Evolutionary conservation across 2,888 invertebrate species (phyloP).

Genomic region (Synanthedon formicaeformis): DNA sequence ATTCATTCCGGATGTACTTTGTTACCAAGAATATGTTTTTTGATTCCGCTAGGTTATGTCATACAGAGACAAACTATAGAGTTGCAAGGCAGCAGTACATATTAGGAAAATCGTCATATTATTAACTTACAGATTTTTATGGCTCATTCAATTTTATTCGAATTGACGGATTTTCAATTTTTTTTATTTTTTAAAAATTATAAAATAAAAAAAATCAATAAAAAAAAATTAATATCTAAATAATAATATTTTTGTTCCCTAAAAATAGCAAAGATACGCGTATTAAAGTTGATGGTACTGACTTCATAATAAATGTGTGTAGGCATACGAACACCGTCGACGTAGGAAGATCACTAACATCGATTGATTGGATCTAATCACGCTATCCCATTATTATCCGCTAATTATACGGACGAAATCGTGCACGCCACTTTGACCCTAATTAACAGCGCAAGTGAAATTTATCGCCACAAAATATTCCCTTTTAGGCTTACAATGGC

Average conservation of each 20-base stretch:
- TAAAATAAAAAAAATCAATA: too few species aligned
- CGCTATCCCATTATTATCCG: slow-evolving; percentile 8
- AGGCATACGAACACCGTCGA: slow-evolving; percentile 1
- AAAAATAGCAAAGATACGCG: not conserved
- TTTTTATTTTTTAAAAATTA: too few species aligned
- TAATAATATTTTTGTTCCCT: not conserved
- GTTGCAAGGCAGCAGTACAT: too few species aligned
- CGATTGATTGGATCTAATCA: slow-evolving; percentile 10
- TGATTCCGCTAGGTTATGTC: too few species aligned
- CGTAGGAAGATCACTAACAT: slow-evolving; percentile 10
- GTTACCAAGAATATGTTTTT: too few species aligned
- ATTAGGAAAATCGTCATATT: too few species aligned
- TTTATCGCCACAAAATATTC: not conserved
- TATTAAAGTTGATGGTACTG: not conserved
- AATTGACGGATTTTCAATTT: too few species aligned
- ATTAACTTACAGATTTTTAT: too few species aligned
- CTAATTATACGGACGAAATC: slow-evolving; percentile 1
- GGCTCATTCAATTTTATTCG: too few species aligned
- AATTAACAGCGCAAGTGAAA: slow-evolving; percentile 1
- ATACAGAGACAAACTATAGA: too few species aligned
- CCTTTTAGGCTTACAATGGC: not conserved
- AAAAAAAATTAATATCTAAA: too few species aligned
- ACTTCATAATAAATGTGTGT: not conserved
- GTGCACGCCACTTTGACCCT: slow-evolving; percentile 4
- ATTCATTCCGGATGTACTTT: too few species aligned